phyloP scores from a whole-genome alignment of 2,113 vertebrate species.

The Galbula dea region DNA sequence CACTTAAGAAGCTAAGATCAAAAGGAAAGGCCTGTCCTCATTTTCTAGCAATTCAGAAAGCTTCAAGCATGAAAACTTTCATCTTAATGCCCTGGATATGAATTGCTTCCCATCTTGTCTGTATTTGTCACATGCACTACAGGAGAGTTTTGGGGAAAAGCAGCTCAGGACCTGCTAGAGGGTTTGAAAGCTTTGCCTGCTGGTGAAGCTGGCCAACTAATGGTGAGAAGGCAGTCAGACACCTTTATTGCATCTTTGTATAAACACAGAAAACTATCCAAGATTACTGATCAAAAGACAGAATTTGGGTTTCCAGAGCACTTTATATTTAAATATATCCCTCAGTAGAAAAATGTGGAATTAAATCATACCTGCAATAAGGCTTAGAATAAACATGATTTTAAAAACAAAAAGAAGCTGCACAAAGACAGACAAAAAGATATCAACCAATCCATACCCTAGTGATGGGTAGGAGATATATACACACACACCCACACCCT shows the following conservation, averaged over 20 bases:
- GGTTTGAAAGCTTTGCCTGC: not conserved
- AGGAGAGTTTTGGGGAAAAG: not conserved
- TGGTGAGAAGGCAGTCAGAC: not conserved
- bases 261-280: not conserved
- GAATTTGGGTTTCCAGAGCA: not conserved
- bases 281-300: not conserved
- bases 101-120: not conserved
- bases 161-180: not conserved
- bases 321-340: not conserved
- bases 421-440: not conserved
- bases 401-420: not conserved
- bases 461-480: not conserved
- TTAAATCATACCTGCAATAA: not conserved
- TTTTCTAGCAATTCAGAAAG: not conserved
- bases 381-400: not conserved
- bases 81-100: not conserved
- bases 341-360: not conserved
- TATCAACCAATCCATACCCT: not conserved
- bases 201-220: not conserved
- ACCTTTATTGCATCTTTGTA: not conserved
- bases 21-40: not conserved
- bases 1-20: not conserved
- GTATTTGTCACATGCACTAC: not conserved
- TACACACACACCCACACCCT: not conserved
- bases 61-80: conserved; percentile 8